Base-by-base conservation (phyloP, 1,140 invertebrate species). In the Leucophenga varia region DNA sequence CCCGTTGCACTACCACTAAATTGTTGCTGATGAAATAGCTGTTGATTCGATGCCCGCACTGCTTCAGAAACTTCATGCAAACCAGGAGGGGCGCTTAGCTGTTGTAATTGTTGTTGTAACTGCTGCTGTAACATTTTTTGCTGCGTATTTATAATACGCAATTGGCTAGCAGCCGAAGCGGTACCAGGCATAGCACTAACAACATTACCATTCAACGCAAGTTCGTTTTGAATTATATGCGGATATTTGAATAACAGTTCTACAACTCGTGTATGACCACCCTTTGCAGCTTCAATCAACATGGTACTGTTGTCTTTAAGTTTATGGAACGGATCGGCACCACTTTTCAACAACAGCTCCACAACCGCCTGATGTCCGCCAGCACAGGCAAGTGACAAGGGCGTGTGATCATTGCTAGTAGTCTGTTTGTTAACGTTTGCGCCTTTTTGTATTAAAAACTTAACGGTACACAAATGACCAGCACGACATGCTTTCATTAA, bases 401-500 rank as follows among this genome's bases (percentile, higher is more conserved):
- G 94, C 18, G 96, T 99, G 74, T 99, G 97, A 75, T 97, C 91
- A 75, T 98, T 98, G 64, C 95, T 98, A 52, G 94, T 93, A 37
- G 97, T 98, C 80, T 94, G 87, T 52, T 90, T 86, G 64, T 90
- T 89, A 12, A 99, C 93, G 77, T 98, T 92, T 13, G 94, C 95
- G 49, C 90, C 89, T 80, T 93, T 93, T 31, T 88, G 86, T 46
- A 98, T 86, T 37, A 99, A 84, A 76, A 98, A 93, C 79, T 97
- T 92, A 37, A 98, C 97, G 37, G 96, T 97, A 72, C 92, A 94
- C n/a, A 95, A 79, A 78, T 99, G 96, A n/a, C 96, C 96, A 41
- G 96, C 95, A 70, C 97, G 87, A 54, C 94, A 94, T n/a, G 97
- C 95, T 78, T 99, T 92, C 97, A 99, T 99, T 49, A 99, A 77